Percentiles rank a stretch among this genome's conserved stretches.
phyloP scores from a whole-genome alignment of 1,140 invertebrate species.

The Zaprionus camerounensis region DNA sequence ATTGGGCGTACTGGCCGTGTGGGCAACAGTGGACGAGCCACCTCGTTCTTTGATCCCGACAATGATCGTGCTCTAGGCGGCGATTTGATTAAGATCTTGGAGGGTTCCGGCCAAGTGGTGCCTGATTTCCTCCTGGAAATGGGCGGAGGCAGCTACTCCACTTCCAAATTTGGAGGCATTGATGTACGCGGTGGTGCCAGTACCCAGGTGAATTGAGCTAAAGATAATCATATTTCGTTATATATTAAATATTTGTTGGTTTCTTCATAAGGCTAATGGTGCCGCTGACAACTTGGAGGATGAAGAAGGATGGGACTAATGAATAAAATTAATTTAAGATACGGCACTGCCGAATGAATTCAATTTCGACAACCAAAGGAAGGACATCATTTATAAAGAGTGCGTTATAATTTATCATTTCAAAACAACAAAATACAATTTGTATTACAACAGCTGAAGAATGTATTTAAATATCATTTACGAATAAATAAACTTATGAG shows the following conservation, averaged over 20 bases:
- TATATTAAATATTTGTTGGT: neutral
- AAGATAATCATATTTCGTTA: neutral
- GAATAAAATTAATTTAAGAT: neutral
- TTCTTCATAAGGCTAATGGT: conserved; percentile 19
- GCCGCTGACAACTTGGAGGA: conserved; percentile 25
- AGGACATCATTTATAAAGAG: neutral
- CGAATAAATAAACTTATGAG: conserved; percentile 6
- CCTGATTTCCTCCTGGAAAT: conserved; percentile 87
- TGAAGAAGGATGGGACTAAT: conserved; percentile 56
- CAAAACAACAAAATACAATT: neutral
- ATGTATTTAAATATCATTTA: conserved; percentile 19
- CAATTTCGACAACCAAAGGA: neutral
- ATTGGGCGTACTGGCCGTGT: conserved; percentile 97
- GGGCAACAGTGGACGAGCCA: conserved; percentile 95
- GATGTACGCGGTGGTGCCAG: conserved; percentile 85
- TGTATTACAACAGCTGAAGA: conserved; percentile 7
- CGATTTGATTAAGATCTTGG: conserved; percentile 90
- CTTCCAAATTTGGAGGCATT: conserved; percentile 85
- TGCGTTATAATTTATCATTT: neutral
- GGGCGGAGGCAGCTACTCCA: conserved; percentile 69
- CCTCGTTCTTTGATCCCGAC: conserved; percentile 92
- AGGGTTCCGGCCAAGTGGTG: conserved; percentile 87
- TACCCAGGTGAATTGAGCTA: neutral
- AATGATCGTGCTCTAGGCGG: conserved; percentile 87
- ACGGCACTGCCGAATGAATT: neutral